Conservation (phyloP, 1,140 invertebrate genomes). For the Zaprionus ghesquierei region DNA sequence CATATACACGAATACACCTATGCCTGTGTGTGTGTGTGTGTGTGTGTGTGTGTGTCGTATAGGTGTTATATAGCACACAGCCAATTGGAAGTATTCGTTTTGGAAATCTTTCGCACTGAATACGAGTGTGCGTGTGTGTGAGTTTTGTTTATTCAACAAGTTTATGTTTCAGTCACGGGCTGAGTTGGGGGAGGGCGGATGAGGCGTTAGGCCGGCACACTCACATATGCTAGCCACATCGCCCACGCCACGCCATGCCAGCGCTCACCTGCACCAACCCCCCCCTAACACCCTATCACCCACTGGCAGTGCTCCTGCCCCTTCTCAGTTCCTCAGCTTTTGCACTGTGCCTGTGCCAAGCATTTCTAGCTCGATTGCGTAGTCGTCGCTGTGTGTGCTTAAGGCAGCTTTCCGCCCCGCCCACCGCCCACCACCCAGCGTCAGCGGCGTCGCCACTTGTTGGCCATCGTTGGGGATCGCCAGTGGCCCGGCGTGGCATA, state of each 20-base stretch:
- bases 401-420: not conserved
- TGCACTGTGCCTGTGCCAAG: conserved; percentile 33
- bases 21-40: too few species aligned
- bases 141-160: conserved; percentile 57
- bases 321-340: too few species aligned
- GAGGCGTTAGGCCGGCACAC: conserved; percentile 5
- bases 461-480: conserved; percentile 51
- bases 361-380: conserved; percentile 42
- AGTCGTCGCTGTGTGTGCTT: conserved; percentile 16
- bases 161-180: conserved; percentile 69
- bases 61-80: conserved; percentile 32
- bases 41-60: too few species aligned
- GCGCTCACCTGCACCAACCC: not conserved
- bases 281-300: conserved; percentile 1
- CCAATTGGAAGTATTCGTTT: conserved; percentile 61
- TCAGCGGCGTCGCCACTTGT: conserved; percentile 53
- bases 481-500: conserved; percentile 35
- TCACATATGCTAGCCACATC: not conserved
- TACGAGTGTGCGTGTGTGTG: conserved; percentile 24
- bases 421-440: not conserved
- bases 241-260: conserved; percentile 13
- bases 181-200: not conserved
- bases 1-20: not conserved
- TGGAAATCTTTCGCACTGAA: conserved; percentile 41
- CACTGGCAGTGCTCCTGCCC: conserved; percentile 23